Percentiles rank a stretch among this genome's conserved stretches.
These are phyloP conservation scores for Elysia crispata DNA, from an alignment of 2,888 invertebrate genomes.

Conservation along the genomic window DNA sequence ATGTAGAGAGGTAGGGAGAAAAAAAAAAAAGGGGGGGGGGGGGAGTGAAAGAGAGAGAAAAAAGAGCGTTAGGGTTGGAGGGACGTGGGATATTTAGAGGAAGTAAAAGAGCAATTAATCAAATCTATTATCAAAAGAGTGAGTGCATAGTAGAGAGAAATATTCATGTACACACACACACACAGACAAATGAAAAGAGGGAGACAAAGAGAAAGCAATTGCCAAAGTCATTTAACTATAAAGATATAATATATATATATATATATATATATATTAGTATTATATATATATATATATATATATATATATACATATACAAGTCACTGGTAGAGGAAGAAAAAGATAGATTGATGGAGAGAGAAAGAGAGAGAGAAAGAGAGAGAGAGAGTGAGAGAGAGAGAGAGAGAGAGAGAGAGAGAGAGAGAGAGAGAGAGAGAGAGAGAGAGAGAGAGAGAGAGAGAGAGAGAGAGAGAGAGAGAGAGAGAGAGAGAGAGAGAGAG, in stretches of 20 bases:
- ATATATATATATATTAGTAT: constrained; percentile 13
- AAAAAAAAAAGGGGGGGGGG: background rate
- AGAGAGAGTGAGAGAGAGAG: constrained; percentile 25
- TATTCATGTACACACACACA: background rate
- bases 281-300: constrained; percentile 29
- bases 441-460: constrained; percentile 25
- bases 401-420: constrained; percentile 39
- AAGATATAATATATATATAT: constrained; percentile 13
- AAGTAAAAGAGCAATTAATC: background rate
- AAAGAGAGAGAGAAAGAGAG: constrained; percentile 27
- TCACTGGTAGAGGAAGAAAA: constrained; percentile 11
- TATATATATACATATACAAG: too few relatives aligned
- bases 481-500: background rate
- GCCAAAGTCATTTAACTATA: too few relatives aligned
- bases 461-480: constrained; percentile 1
- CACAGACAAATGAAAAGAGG: background rate
- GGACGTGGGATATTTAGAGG: too few relatives aligned
- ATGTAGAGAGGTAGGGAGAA: too few relatives aligned
- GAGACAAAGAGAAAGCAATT: background rate
- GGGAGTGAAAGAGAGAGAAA: background rate
- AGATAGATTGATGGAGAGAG: constrained; percentile 22
- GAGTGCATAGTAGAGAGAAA: too few relatives aligned
- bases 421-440: background rate
- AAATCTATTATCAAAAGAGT: too few relatives aligned
- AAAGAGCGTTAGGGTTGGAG: too few relatives aligned